Conservation (phyloP, 2,888 invertebrate species). For the Incurvaria masculella region DNA sequence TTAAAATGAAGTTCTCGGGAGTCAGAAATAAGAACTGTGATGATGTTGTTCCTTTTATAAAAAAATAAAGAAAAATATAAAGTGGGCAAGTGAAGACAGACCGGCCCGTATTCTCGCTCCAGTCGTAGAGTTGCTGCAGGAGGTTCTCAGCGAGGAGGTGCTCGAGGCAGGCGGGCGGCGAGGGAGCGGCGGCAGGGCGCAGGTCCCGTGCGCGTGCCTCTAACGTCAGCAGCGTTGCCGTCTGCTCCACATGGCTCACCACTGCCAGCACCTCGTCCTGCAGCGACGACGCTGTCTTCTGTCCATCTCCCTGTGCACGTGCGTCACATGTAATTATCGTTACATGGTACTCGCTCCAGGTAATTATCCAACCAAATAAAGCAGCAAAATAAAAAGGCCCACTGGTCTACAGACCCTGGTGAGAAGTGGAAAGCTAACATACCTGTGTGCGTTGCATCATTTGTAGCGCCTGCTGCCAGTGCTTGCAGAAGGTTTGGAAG, state of each 20-base stretch:
- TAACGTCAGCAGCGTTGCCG: slow-evolving; percentile 78
- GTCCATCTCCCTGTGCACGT: too few relatives aligned
- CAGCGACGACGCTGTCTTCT: too few relatives aligned
- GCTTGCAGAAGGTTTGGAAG: slow-evolving; percentile 89
- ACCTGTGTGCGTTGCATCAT: slow-evolving; percentile 76
- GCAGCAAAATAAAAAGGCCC: too few relatives aligned
- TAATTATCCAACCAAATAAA: too few relatives aligned
- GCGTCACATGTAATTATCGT: too few relatives aligned
- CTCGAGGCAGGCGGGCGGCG: slow-evolving; percentile 65
- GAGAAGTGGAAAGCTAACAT: slow-evolving; percentile 8
- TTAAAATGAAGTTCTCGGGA: too few relatives aligned
- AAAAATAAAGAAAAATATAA: slow-evolving; percentile 2
- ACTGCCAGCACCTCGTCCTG: slow-evolving; percentile 90
- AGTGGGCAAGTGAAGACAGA: slow-evolving; percentile 29
- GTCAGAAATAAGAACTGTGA: slow-evolving; percentile 7
- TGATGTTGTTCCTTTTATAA: background rate
- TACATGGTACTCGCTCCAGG: too few relatives aligned
- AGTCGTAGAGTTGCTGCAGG: slow-evolving; percentile 79
- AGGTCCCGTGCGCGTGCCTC: slow-evolving; percentile 68
- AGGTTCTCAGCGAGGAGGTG: slow-evolving; percentile 83
- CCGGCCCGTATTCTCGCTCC: slow-evolving; percentile 82
- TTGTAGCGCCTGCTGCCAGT: slow-evolving; percentile 89
- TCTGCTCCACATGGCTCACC: slow-evolving; percentile 88
- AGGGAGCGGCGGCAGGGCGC: slow-evolving; percentile 20
- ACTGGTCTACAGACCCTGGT: too few relatives aligned